Evolutionary conservation across 2,113 vertebrate species (phyloP), one percentile per base, ranked within the genome.

Genomic region (Cyanoderma ruficeps): DNA sequence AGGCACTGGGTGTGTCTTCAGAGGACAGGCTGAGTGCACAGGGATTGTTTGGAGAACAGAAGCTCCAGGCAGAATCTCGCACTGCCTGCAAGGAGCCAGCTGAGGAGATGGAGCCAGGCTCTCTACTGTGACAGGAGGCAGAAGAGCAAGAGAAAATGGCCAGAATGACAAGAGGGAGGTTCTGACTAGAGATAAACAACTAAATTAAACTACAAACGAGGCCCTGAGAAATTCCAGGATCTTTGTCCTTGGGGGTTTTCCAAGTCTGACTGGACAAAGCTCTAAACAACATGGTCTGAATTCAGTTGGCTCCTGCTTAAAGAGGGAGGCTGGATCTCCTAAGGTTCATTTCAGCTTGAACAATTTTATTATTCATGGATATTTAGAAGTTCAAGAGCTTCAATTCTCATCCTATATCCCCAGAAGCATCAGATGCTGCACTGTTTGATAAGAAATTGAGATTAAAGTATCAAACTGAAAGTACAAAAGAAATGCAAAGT

Each of bases 401-500:
- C 49, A 78, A 6, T 67, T 76, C 70, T 35, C 18, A 39, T 82
- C 61, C 67, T 60, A 57, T 72, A 72, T 71, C 52, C 57, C 55
- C 74, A 92, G 83, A 78, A 96, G 82, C 82, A 88, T 17, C 71
- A 85, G 79, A 93, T 72, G 69, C 53, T 77, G 79, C 95, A 87
- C 61, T 44, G 28, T 71, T 47, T 63, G 87, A 89, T 93, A 90
- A 75, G 81, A 93, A 82, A 68, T 95, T 60, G 75, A 94, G 90
- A 95, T 90, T 94, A 80, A 21, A 59, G 35, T 78, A 82, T 89
- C 56, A 70, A 93, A 67, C 21, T 46, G 47, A 53, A 90, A 92
- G 42, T 84, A 93, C 56, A 92, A 89, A 94, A 88, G 83, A 95
- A 94, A 91, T 78, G 87, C 78, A 50, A 89, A 95, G 46, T 80